Base-by-base conservation (phyloP, 2,113 vertebrate species). In the Colius striatus region DNA sequence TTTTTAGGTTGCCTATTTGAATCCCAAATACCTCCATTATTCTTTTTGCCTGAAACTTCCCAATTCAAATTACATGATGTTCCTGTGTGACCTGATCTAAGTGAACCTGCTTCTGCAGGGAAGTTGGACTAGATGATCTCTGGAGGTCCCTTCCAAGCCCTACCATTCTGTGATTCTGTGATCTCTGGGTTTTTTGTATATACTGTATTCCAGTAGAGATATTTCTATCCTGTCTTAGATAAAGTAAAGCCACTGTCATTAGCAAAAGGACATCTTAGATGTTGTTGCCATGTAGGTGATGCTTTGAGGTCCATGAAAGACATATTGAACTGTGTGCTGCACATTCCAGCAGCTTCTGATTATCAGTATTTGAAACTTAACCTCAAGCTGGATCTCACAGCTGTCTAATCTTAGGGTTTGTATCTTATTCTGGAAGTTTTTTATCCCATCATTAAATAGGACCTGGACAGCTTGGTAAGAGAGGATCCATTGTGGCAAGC, bases 41-140 rank as follows among this genome's bases (percentile, higher is more conserved):
- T 74, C 15, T 41, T 81, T 76, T 41, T 57, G 43, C 7, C 13
- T 74, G n/a, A 23, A 87, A 41, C 6, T 23, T 63, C 14, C 32
- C 4, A 9, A 9, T 55, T 47, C 22, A 2, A 16, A 3, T 15
- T 11, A 10, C 13, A 32, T 0, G 0, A 55, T n/a, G 15, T 8
- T 32, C 34, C 25, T 16, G 20, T n/a, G 32, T 16, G n/a, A n/a
- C n/a, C n/a, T n/a, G n/a, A n/a, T n/a, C n/a, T n/a, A n/a, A n/a
- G n/a, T n/a, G n/a, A n/a, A n/a, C n/a, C n/a, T n/a, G n/a, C n/a
- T n/a, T n/a, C n/a, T n/a, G n/a, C n/a, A n/a, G n/a, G n/a, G n/a
- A n/a, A n/a, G n/a, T n/a, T n/a, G n/a, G n/a, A n/a, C n/a, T n/a
- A n/a, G n/a, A n/a, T n/a, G n/a, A n/a, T n/a, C n/a, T n/a, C n/a